These are phyloP conservation scores for Hippasteria phrygiana DNA, from an alignment of 53 echinoderm and acorn worm genomes.

Conservation along the genomic window DNA sequence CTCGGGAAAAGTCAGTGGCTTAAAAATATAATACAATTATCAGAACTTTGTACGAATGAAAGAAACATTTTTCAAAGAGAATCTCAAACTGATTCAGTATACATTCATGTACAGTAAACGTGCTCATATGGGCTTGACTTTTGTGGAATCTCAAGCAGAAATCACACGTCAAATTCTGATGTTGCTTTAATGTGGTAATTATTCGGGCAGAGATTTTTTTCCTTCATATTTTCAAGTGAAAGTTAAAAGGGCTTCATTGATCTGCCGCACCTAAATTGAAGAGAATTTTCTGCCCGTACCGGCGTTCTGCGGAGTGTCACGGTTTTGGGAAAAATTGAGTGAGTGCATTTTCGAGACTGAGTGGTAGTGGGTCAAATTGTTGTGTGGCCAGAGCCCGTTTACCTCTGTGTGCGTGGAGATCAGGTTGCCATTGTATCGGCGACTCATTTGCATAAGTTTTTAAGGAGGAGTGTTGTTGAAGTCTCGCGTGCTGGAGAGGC, in stretches of 20 bases:
- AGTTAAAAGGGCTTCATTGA: slow-evolving; percentile 39
- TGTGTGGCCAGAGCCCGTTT: neutral
- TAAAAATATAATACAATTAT: too few species aligned
- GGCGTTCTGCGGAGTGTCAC: neutral
- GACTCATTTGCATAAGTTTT: slow-evolving; percentile 53
- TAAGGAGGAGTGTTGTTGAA: slow-evolving; percentile 25
- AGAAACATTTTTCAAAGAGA: too few species aligned
- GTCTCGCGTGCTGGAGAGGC: slow-evolving; percentile 21
- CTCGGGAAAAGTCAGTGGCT: too few species aligned
- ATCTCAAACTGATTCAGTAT: too few species aligned
- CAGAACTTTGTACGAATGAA: too few species aligned
- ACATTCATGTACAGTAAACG: too few species aligned
- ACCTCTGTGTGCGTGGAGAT: slow-evolving; percentile 18
- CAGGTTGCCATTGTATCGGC: slow-evolving; percentile 57
- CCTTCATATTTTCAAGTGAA: slow-evolving; percentile 17
- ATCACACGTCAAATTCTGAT: too few species aligned
- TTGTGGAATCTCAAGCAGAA: too few species aligned
- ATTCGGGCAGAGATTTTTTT: neutral
- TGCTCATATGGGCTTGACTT: too few species aligned
- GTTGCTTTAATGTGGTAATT: neutral
- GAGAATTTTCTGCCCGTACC: neutral
- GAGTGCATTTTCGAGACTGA: slow-evolving; percentile 1
- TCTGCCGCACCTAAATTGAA: slow-evolving; percentile 12
- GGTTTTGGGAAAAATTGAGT: slow-evolving; percentile 6
- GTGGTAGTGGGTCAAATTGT: neutral